These are phyloP conservation scores for Danaus plexippus DNA, from an alignment of 1,140 invertebrate genomes.

Conservation along the genomic window DNA sequence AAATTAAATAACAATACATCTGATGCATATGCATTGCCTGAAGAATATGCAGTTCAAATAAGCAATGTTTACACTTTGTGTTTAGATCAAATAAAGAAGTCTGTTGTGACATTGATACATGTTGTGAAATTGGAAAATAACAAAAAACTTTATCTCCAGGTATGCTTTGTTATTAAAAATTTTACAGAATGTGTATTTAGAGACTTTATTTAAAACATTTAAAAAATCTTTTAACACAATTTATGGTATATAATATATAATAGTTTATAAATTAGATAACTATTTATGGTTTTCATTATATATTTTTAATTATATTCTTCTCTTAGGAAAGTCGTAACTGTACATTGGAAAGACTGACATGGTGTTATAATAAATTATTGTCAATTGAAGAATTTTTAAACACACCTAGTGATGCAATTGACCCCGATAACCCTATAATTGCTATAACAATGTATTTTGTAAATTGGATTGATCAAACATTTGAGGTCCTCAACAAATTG, in stretches of 20 bases:
- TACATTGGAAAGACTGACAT: conserved; percentile 46
- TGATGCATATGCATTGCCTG: conserved; percentile 10
- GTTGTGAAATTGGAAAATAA: conserved; percentile 45
- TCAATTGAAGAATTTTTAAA: conserved; percentile 28
- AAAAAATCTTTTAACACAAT: too few relatives aligned
- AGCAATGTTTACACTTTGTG: conserved; percentile 47
- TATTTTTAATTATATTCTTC: neutral
- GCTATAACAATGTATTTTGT: conserved; percentile 58
- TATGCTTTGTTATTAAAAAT: conserved; percentile 15
- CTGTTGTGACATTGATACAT: conserved; percentile 43
- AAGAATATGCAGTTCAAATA: conserved; percentile 27
- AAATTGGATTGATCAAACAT: conserved; percentile 65
- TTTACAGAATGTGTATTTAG: too few relatives aligned
- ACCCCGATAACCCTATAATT: conserved; percentile 33
- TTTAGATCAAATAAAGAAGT: conserved; percentile 61
- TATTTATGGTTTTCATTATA: conserved; percentile 7
- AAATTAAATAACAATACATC: conserved; percentile 25
- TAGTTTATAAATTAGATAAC: neutral
- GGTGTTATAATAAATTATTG: conserved; percentile 47
- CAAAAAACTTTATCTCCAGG: conserved; percentile 32
- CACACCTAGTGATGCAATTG: conserved; percentile 4
- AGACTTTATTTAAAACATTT: too few relatives aligned
- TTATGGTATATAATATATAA: too few relatives aligned
- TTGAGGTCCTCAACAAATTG: conserved; percentile 50
- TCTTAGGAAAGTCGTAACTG: conserved; percentile 54